These are phyloP conservation scores for Dendronephthya gigantea DNA, from an alignment of 64 coral and sea anemone genomes.

Conservation along the genomic window DNA sequence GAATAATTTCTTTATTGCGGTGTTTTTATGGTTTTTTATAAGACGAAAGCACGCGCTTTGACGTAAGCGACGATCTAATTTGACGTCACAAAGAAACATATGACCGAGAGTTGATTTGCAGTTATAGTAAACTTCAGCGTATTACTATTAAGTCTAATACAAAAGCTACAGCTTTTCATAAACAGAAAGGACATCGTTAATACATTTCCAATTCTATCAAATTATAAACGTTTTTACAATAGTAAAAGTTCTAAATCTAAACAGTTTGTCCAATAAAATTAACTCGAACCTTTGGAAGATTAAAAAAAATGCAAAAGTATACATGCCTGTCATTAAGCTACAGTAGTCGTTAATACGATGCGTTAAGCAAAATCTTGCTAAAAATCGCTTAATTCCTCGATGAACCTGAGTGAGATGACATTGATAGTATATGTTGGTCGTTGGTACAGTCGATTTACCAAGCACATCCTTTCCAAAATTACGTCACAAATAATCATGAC, in stretches of 20 bases:
- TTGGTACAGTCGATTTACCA: no score
- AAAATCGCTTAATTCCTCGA: no score
- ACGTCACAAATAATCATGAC: no score
- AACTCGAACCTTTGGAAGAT: neutral
- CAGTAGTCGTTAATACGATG: no score
- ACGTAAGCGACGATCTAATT: neutral
- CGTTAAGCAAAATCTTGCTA: no score
- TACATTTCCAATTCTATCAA: neutral
- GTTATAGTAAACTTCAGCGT: no score
- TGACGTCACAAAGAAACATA: neutral
- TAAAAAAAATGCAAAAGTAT: neutral
- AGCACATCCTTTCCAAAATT: no score
- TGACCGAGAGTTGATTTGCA: no score
- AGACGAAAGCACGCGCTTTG: neutral
- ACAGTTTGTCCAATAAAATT: neutral
- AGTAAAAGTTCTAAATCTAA: neutral
- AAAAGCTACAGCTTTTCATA: neutral
- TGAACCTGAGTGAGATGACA: no score
- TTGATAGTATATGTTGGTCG: no score
- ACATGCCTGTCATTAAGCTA: no score
- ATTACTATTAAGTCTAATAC: no score
- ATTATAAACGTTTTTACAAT: neutral
- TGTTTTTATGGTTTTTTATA: neutral
- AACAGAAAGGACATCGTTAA: neutral
- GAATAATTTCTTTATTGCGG: neutral